Conservation (phyloP, 2,113 vertebrate genomes). For the Xenus cinereus region DNA sequence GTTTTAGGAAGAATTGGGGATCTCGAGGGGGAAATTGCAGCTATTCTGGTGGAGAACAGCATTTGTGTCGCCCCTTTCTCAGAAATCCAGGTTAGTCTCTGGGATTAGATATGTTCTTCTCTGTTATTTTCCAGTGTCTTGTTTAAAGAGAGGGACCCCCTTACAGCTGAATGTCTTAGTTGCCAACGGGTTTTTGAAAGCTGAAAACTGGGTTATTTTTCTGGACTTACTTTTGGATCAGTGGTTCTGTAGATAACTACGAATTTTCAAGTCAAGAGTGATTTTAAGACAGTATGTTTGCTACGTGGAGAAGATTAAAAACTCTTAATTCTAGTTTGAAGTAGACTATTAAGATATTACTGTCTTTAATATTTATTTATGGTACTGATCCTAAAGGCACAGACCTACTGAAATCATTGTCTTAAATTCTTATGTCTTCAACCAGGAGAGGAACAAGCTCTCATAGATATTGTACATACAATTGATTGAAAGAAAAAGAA, state of each 20-base stretch:
- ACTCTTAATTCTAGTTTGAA: background rate
- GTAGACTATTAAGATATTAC: background rate
- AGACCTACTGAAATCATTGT: background rate
- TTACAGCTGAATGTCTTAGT: background rate
- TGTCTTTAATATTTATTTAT: background rate
- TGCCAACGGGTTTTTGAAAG: background rate
- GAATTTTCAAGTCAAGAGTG: background rate
- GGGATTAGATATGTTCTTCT: background rate
- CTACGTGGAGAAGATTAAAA: background rate
- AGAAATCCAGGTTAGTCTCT: slow-evolving; percentile 87
- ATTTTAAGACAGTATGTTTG: background rate
- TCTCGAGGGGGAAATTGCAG: slow-evolving; percentile 90
- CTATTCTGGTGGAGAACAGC: slow-evolving; percentile 92
- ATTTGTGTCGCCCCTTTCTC: slow-evolving; percentile 89
- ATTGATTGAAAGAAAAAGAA: background rate
- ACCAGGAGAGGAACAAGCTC: background rate
- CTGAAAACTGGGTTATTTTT: background rate
- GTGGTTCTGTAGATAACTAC: background rate
- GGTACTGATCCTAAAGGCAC: background rate
- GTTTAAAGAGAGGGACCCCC: background rate
- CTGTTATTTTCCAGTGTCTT: background rate
- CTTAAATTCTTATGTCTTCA: background rate
- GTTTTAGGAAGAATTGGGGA: slow-evolving; percentile 90
- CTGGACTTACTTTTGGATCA: background rate
- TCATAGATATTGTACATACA: background rate